These are phyloP conservation scores for Paragorgia papillata DNA, from an alignment of 92 coral and sea anemone genomes.

Conservation along the genomic window DNA sequence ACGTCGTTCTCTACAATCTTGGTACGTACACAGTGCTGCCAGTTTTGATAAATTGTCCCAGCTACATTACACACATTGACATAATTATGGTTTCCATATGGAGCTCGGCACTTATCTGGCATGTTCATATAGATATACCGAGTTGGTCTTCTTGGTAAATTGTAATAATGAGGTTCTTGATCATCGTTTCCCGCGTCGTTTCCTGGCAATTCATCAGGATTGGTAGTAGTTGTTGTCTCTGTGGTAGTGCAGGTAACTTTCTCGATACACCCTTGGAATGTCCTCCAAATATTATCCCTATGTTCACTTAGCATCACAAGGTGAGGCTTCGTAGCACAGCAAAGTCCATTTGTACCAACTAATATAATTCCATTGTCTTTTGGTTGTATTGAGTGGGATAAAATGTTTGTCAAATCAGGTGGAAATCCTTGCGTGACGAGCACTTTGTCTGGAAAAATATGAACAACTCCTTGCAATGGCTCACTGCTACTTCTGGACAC, in stretches of 20 bases:
- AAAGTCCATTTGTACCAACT: neutral
- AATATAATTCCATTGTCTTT: neutral
- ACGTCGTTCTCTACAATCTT: slow-evolving; percentile 12
- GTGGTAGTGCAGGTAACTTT: neutral
- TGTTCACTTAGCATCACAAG: slow-evolving; percentile 7
- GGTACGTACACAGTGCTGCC: slow-evolving; percentile 62
- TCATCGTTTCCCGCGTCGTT: too few relatives aligned
- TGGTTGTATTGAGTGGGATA: slow-evolving; percentile 2
- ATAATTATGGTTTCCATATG: slow-evolving; percentile 41
- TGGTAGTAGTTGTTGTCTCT: neutral
- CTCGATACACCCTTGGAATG: slow-evolving; percentile 14
- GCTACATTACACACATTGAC: slow-evolving; percentile 62
- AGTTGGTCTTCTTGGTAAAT: slow-evolving; percentile 48
- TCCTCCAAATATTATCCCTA: slow-evolving; percentile 3
- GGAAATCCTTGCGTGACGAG: slow-evolving; percentile 22
- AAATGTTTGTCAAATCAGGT: neutral
- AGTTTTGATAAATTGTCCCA: slow-evolving; percentile 65
- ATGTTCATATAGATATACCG: slow-evolving; percentile 71
- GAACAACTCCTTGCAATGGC: neutral
- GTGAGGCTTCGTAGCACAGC: neutral
- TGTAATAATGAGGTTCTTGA: slow-evolving; percentile 12
- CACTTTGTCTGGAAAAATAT: slow-evolving; percentile 15
- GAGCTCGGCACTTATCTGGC: slow-evolving; percentile 47
- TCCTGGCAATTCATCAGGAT: neutral
- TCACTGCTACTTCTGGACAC: neutral